These are phyloP conservation scores for Prorops nasuta DNA, from an alignment of 1,140 invertebrate genomes.

Conservation along the genomic window DNA sequence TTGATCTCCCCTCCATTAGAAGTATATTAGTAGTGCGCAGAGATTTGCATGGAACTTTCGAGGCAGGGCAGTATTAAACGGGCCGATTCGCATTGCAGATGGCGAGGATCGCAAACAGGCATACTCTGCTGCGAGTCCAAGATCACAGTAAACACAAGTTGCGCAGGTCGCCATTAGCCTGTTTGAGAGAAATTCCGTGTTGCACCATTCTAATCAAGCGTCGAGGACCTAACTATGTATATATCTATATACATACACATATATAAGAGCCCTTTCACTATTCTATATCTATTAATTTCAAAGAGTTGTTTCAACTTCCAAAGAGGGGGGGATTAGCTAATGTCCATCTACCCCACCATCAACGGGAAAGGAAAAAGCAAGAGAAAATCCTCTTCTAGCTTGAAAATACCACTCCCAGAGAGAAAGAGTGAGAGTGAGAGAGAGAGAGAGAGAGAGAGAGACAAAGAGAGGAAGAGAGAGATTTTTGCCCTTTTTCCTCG, in stretches of 20 bases:
- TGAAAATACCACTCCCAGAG: too few relatives aligned
- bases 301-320: too few relatives aligned
- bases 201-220: constrained; percentile 55
- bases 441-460: neutral
- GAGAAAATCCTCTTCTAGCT: too few relatives aligned
- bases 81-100: constrained; percentile 54
- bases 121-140: constrained; percentile 50
- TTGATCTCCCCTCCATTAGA: too few relatives aligned
- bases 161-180: constrained; percentile 53
- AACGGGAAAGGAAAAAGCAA: too few relatives aligned
- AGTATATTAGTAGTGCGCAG: too few relatives aligned
- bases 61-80: constrained; percentile 2
- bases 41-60: too few relatives aligned
- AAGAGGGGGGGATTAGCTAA: too few relatives aligned
- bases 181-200: constrained; percentile 56
- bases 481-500: neutral
- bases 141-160: constrained; percentile 55
- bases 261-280: too few relatives aligned
- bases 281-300: too few relatives aligned
- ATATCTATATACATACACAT: too few relatives aligned
- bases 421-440: constrained; percentile 1
- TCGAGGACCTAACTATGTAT: too few relatives aligned
- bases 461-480: neutral
- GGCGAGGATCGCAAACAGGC: constrained; percentile 37
- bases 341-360: constrained; percentile 42